A percentile compares a stretch with the other conserved stretches of the same genome.
phyloP scores from a whole-genome alignment of 2,113 vertebrate species.

The Ictidomys tridecemlineatus region DNA sequence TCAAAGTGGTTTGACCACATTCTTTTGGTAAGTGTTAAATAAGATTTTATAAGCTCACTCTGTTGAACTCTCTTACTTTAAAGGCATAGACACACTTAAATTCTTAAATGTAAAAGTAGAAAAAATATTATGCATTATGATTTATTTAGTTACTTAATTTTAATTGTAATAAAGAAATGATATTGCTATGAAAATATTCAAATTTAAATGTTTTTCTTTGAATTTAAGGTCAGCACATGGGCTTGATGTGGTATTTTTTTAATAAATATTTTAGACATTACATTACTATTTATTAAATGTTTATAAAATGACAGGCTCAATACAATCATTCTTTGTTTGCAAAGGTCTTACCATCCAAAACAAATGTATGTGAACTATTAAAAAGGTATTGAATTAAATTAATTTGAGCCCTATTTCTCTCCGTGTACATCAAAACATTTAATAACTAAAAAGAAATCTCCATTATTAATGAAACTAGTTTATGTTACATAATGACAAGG shows the following conservation, averaged over 20 bases:
- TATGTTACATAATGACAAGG: not conserved
- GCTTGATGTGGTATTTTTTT: not conserved
- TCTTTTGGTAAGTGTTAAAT: slow-evolving; percentile 38
- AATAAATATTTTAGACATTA: not conserved
- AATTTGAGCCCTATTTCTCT: not conserved
- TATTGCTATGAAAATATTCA: not conserved
- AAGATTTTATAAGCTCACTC: not conserved
- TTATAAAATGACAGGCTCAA: not conserved
- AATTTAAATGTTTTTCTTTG: not conserved
- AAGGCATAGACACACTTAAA: slow-evolving; percentile 3
- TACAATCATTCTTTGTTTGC: not conserved
- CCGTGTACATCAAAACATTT: not conserved
- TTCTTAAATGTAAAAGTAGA: slow-evolving; percentile 35
- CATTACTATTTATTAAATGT: not conserved
- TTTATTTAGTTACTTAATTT: not conserved
- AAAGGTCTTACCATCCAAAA: not conserved
- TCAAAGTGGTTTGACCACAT: slow-evolving; percentile 16
- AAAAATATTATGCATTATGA: not conserved
- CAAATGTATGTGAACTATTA: not conserved
- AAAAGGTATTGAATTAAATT: not conserved
- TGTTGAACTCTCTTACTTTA: slow-evolving; percentile 52
- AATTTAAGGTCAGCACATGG: not conserved
- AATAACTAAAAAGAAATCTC: not conserved
- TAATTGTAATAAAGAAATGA: not conserved
- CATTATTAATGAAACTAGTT: not conserved